phyloP scores from a whole-genome alignment of 2,888 invertebrate genomes.

The Entomobrya proxima region DNA sequence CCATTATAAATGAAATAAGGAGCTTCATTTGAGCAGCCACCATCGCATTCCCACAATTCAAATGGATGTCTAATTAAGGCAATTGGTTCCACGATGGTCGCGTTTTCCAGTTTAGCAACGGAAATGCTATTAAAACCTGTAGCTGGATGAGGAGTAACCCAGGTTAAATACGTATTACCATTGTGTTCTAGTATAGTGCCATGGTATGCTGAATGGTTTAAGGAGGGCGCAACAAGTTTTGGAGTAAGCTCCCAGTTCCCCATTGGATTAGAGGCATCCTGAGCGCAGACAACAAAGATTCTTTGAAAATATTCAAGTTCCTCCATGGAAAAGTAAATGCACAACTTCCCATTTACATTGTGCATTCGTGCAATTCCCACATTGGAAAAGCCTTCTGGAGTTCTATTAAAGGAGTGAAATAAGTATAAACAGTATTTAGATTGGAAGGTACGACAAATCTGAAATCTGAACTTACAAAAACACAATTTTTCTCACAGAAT shows the following conservation, averaged over 20 bases:
- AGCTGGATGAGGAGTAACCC: background rate
- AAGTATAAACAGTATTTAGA: too few species aligned
- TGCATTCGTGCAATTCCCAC: background rate
- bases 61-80: background rate
- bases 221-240: background rate
- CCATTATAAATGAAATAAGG: background rate
- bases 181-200: background rate
- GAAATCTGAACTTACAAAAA: background rate
- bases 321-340: background rate
- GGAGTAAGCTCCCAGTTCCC: background rate
- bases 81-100: background rate
- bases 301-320: background rate
- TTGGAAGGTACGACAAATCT: too few species aligned
- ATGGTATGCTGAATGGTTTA: background rate
- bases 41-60: background rate
- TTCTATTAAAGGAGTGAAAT: background rate
- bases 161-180: background rate
- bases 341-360: background rate
- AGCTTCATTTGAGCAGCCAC: background rate
- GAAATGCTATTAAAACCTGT: background rate
- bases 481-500: background rate
- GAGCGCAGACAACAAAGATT: background rate
- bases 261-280: background rate
- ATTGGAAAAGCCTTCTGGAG: too few species aligned
- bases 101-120: background rate